Evolutionary conservation across 2,797 vertebrate species (phyloP).

Genomic region (Hypotaenidia philippensis): DNA sequence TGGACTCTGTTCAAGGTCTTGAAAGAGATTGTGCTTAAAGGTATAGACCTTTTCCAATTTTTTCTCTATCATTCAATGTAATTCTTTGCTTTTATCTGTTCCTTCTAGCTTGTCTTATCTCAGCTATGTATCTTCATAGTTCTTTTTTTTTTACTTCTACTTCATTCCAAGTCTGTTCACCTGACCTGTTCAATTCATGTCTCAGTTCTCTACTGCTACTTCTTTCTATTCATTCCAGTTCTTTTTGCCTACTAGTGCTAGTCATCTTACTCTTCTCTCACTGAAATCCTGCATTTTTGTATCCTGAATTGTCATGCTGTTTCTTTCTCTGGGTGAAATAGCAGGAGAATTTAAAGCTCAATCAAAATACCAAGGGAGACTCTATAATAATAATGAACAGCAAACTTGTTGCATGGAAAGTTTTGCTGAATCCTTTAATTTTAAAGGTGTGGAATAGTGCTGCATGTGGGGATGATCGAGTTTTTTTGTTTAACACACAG

Average conservation of each 20-base stretch:
- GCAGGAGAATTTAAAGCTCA: neutral
- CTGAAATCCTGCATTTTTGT: neutral
- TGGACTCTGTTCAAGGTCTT: neutral
- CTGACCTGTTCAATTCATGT: neutral
- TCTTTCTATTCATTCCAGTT: neutral
- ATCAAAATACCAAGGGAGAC: neutral
- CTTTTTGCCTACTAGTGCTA: neutral
- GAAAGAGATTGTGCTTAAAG: neutral
- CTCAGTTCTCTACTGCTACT: neutral
- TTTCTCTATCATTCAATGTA: neutral
- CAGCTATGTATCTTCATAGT: neutral
- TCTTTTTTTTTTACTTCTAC: neutral
- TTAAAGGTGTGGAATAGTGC: neutral
- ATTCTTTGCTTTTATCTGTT: neutral
- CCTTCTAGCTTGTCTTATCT: neutral
- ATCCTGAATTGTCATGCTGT: neutral
- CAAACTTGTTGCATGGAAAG: neutral
- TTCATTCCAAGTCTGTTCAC: neutral
- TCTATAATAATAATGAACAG: neutral
- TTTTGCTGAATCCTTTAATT: neutral
- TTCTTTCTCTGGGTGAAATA: neutral
- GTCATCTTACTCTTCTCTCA: neutral
- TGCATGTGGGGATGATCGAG: neutral
- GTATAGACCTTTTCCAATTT: rapidly evolving
- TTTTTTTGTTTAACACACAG: neutral